phyloP scores from a whole-genome alignment of 1,140 invertebrate species.

The Drosophila seguyi region DNA sequence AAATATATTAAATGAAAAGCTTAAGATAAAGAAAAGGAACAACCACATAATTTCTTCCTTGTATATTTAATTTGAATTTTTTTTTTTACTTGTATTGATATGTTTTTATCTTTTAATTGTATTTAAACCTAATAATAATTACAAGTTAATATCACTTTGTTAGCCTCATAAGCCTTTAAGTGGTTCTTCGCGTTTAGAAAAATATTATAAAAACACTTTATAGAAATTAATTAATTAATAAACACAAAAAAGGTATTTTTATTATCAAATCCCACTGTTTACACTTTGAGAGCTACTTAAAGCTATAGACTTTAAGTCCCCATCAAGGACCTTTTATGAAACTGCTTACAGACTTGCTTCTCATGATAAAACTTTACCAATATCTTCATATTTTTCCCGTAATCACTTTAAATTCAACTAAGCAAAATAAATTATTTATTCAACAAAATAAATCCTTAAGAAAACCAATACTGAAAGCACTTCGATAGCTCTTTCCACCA shows the following conservation, averaged over 20 bases:
- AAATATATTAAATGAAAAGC: background rate
- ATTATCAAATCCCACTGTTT: background rate
- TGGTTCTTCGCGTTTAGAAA: background rate
- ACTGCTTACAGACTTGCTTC: background rate
- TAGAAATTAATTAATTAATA: no score
- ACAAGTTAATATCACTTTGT: background rate
- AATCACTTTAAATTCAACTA: background rate
- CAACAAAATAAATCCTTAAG: background rate
- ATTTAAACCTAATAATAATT: background rate
- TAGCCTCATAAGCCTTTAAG: background rate
- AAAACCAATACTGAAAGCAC: background rate
- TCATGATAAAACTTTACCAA: slow-evolving; percentile 5
- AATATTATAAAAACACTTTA: background rate
- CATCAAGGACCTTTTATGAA: background rate
- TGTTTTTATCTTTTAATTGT: background rate
- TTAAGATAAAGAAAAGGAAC: background rate
- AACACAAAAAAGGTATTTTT: no score
- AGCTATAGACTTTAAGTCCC: background rate
- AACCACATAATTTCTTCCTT: no score
- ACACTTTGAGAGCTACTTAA: background rate
- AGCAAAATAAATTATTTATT: background rate
- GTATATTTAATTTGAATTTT: background rate
- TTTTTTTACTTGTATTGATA: background rate
- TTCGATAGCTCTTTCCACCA: background rate
- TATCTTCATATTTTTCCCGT: background rate